Percentiles rank a stretch among this genome's conserved stretches.
Evolutionary conservation across 2,888 invertebrate genomes (phyloP).

Genomic region (Lysandra bellargus): DNA sequence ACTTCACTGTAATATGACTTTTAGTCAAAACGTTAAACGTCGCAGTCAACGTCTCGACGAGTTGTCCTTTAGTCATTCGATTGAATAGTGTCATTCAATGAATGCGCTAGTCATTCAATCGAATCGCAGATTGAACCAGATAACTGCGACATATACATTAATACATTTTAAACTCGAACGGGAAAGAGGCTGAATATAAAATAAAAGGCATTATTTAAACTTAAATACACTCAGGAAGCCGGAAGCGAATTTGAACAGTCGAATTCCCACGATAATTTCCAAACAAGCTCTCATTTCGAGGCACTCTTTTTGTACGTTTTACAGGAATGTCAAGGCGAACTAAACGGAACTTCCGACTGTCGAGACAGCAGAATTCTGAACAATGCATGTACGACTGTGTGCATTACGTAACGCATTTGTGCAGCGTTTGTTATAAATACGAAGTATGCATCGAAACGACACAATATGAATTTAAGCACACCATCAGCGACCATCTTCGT

Average conservation of each 20-base stretch:
- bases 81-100: too few species aligned
- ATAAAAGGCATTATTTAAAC: not conserved
- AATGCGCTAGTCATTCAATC: too few species aligned
- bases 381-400: constrained; percentile 44
- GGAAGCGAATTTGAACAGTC: not conserved
- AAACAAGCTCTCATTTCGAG: not conserved
- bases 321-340: constrained; percentile 39
- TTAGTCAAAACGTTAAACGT: too few species aligned
- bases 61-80: too few species aligned
- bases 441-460: not conserved
- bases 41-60: too few species aligned
- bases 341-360: constrained; percentile 44
- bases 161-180: not conserved
- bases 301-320: constrained; percentile 10
- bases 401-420: not conserved
- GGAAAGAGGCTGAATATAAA: not conserved
- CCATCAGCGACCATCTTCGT: not conserved
- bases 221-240: not conserved
- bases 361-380: constrained; percentile 46
- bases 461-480: not conserved
- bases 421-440: not conserved
- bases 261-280: not conserved
- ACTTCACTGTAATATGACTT: too few species aligned
- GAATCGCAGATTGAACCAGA: too few species aligned
- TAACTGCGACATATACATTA: too few species aligned